Base-by-base conservation (phyloP, 2,113 vertebrate species). In the Stictonetta naevosa region DNA sequence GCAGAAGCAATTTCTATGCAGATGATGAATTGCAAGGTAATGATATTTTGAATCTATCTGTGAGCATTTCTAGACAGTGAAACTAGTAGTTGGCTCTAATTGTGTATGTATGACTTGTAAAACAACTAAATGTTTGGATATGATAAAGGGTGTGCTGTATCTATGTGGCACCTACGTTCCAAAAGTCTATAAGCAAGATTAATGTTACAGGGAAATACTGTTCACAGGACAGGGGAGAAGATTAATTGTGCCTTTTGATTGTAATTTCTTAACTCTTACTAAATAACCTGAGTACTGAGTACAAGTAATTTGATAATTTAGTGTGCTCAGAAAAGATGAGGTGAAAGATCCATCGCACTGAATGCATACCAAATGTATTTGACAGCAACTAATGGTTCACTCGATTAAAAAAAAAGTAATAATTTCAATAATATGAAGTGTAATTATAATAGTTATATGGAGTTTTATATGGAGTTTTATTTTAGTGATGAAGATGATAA, bases 11-110 rank as follows among this genome's bases (percentile, higher is more conserved):
- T 99, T 97, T 98, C 98, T 89, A 95, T 98, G 93, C 99, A 99
- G 98, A 98, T 99, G 97, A 97, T 97, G 95, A 98, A 98, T 93
- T 99, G 99, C 97, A 99, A 99, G 99, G 99, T 99, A 98, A 92
- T 78, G 77, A 50, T 83, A 64, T 23, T 90, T 93, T 73, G 40
- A 74, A 19, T 64, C 8, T 68, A 42, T 91, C 34, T 92, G 20
- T 81, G 56, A 90, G 50, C 66, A 15, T 92, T 92, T 74, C 33
- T 26, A 90, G 64, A 63, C 8, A 22, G 11, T 56, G 29, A 31
- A 84, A 86, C 16, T 74, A 8, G 26, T 63, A 38, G 53, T n/a
- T 83, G 53, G 33, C 40, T 87, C 15, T 42, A 77, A 63, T 19
- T 29, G 33, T 66, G 50, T 13, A 28, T 22, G 15, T 86, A 46